Conservation (phyloP, 2,888 invertebrate genomes). For the Sphaeridia pumilis region DNA sequence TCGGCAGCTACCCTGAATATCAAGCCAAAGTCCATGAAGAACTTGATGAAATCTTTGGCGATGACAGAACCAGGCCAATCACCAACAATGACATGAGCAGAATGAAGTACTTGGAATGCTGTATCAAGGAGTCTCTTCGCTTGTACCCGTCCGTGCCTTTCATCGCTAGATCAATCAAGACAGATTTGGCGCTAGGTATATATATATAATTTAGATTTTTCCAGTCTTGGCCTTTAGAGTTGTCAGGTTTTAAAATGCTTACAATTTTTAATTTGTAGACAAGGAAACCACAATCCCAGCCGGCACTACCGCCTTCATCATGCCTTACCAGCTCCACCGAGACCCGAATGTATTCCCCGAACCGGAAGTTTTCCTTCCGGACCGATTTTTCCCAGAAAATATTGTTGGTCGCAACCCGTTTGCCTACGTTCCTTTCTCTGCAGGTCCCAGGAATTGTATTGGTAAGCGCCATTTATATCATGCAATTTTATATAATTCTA, state of each 20-base stretch:
- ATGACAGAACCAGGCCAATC: conserved; percentile 39
- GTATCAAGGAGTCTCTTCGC: conserved; percentile 41
- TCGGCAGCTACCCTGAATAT: conserved; percentile 21
- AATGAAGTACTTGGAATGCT: conserved; percentile 40
- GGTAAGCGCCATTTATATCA: conserved; percentile 1
- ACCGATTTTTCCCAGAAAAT: conserved; percentile 16
- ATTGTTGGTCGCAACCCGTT: conserved; percentile 8
- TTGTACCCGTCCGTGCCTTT: conserved; percentile 41
- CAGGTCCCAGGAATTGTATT: conserved; percentile 19
- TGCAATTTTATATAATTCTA: background rate
- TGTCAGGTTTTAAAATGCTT: no score
- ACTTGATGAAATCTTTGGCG: conserved; percentile 42
- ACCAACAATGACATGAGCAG: conserved; percentile 41
- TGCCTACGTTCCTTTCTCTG: conserved; percentile 18
- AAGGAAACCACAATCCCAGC: background rate
- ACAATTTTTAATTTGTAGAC: background rate
- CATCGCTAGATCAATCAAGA: conserved; percentile 37
- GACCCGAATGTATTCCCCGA: conserved; percentile 12
- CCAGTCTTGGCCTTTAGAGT: background rate
- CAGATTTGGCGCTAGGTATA: conserved; percentile 37
- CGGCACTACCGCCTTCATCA: conserved; percentile 7
- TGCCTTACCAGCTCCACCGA: conserved; percentile 14
- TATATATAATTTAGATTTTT: background rate
- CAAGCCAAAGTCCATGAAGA: conserved; percentile 42
- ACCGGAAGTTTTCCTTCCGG: conserved; percentile 16